Percentiles rank a stretch among this genome's conserved stretches.
Conservation (phyloP, 2,113 vertebrate species). For the Sardina pilchardus region DNA sequence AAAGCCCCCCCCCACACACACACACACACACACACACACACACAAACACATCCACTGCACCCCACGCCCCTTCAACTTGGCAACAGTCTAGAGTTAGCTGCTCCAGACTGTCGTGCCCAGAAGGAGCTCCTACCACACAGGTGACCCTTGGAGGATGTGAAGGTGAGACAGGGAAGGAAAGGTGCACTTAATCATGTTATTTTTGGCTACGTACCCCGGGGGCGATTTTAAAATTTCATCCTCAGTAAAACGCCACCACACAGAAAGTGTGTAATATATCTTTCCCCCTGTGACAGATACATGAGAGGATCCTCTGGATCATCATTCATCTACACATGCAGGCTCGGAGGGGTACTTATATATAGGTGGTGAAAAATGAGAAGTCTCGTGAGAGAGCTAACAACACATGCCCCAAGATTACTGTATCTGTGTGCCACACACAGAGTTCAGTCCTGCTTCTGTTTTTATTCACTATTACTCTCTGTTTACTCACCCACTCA, state of each 20-base stretch:
- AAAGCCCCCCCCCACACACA: too few relatives aligned
- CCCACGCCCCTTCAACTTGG: background rate
- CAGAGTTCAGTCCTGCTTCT: too few relatives aligned
- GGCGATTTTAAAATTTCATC: background rate
- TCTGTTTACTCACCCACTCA: too few relatives aligned
- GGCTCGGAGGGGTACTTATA: background rate
- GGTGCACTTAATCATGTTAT: constrained; percentile 18
- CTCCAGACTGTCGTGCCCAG: background rate
- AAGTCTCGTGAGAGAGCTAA: background rate
- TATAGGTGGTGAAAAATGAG: background rate
- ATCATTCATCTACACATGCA: constrained; percentile 1
- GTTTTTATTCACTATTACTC: too few relatives aligned
- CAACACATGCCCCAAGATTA: background rate
- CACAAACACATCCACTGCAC: background rate
- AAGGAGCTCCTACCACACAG: background rate
- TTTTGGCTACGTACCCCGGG: background rate
- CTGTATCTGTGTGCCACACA: too few relatives aligned
- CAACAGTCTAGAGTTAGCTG: background rate
- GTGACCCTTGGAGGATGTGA: background rate
- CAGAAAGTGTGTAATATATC: background rate
- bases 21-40: too few relatives aligned
- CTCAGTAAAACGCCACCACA: background rate
- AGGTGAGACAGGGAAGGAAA: background rate
- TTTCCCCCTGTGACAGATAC: background rate
- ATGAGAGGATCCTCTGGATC: background rate